These are phyloP conservation scores for Ctena decussata DNA, from an alignment of 2,888 invertebrate species.

Conservation along the genomic window DNA sequence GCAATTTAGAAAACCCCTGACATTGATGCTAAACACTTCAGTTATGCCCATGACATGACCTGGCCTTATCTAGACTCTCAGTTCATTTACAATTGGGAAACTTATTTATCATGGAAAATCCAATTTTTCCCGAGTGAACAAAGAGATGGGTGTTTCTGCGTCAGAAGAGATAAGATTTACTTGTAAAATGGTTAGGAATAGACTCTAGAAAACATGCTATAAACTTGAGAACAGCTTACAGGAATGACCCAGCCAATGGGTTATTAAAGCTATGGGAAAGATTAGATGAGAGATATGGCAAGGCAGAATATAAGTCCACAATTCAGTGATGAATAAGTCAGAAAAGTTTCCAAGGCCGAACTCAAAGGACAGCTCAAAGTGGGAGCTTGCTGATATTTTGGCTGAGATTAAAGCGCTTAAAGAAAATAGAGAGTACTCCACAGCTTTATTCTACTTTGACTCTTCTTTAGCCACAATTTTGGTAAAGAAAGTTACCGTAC, in stretches of 20 bases:
- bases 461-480: not conserved
- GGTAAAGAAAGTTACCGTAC: constrained; percentile 3
- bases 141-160: constrained; percentile 1
- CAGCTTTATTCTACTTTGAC: constrained; percentile 21
- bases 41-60: not conserved
- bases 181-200: constrained; percentile 15
- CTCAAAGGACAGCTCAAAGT: not conserved
- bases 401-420: too few relatives aligned
- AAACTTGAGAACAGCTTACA: constrained; percentile 31
- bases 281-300: constrained; percentile 41
- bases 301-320: constrained; percentile 22
- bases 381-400: too few relatives aligned
- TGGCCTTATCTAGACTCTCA: not conserved
- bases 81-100: constrained; percentile 22
- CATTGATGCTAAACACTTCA: not conserved
- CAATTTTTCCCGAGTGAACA: not conserved
- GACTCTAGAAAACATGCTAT: constrained; percentile 35
- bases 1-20: not conserved
- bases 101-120: constrained; percentile 17
- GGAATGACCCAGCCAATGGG: constrained; percentile 9
- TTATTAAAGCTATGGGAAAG: constrained; percentile 22
- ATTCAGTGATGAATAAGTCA: not conserved
- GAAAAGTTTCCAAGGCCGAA: constrained; percentile 9
- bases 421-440: too few relatives aligned
- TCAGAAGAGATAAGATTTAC: constrained; percentile 23